Evolutionary conservation across 2,888 invertebrate genomes (phyloP).

Genomic region (Polymixis flavicincta): DNA sequence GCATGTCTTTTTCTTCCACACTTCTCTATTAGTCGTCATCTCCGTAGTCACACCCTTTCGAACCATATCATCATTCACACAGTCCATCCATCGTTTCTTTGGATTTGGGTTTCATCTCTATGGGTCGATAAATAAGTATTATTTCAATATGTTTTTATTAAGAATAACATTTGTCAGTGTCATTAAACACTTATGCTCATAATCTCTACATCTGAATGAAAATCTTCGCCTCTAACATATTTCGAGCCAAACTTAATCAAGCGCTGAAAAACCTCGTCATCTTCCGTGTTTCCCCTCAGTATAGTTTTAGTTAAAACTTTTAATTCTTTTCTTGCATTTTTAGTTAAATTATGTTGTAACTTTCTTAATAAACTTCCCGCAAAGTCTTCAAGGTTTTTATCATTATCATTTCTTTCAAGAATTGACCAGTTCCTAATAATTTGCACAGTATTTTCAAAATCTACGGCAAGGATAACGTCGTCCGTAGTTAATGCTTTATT

Average conservation of each 20-base stretch:
- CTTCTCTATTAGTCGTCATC: too few relatives aligned
- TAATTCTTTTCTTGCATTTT: constrained; percentile 67
- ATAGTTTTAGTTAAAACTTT: constrained; percentile 70
- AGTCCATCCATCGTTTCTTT: too few relatives aligned
- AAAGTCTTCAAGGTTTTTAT: constrained; percentile 56
- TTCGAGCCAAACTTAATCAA: constrained; percentile 71
- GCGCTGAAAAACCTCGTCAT: constrained; percentile 46
- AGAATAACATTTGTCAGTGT: background rate
- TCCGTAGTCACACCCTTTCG: too few relatives aligned
- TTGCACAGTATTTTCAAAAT: constrained; percentile 62
- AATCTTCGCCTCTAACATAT: constrained; percentile 61
- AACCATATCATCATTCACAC: too few relatives aligned
- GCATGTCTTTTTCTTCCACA: too few relatives aligned
- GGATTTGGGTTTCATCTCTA: too few relatives aligned
- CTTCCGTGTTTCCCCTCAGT: constrained; percentile 56
- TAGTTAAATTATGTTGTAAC: constrained; percentile 63
- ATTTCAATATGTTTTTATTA: background rate
- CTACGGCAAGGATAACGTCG: constrained; percentile 63
- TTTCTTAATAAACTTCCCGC: constrained; percentile 33
- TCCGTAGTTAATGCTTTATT: constrained; percentile 69
- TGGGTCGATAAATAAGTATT: background rate
- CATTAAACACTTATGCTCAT: background rate
- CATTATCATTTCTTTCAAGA: constrained; percentile 49
- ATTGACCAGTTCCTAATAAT: constrained; percentile 63
- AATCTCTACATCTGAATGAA: constrained; percentile 4